These are phyloP conservation scores for Yponomeuta evonymella DNA, from an alignment of 2,888 invertebrate species.

Conservation along the genomic window DNA sequence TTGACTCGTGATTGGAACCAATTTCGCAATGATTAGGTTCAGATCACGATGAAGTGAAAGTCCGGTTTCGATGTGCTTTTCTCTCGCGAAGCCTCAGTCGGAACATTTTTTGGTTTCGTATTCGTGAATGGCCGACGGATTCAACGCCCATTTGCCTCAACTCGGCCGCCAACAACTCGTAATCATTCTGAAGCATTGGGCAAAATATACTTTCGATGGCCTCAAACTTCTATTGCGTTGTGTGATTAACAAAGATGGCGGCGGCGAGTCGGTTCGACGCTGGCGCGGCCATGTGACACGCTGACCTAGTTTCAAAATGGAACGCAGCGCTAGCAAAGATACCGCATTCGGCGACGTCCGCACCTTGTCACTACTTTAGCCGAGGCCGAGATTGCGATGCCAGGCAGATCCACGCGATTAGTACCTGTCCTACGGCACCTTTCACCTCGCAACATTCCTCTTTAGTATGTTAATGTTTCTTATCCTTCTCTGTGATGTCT, in stretches of 20 bases:
- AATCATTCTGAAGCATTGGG: slow-evolving; percentile 7
- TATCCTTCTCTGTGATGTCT: background rate
- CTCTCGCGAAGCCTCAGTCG: slow-evolving; percentile 35
- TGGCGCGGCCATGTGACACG: slow-evolving; percentile 68
- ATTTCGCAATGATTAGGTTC: slow-evolving; percentile 47
- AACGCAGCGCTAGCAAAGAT: slow-evolving; percentile 62
- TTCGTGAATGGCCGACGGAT: slow-evolving; percentile 4
- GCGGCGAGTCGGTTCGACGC: slow-evolving; percentile 40
- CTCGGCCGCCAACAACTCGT: slow-evolving; percentile 6
- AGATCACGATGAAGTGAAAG: slow-evolving; percentile 59
- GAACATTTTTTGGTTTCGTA: slow-evolving; percentile 26
- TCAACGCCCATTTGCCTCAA: slow-evolving; percentile 7
- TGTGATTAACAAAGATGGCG: slow-evolving; percentile 63
- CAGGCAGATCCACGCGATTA: background rate
- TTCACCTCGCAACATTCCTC: background rate
- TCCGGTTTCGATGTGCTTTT: slow-evolving; percentile 48
- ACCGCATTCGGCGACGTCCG: slow-evolving; percentile 47
- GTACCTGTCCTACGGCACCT: slow-evolving; percentile 6
- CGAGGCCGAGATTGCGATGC: slow-evolving; percentile 7
- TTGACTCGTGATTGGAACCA: slow-evolving; percentile 39
- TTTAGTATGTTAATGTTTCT: slow-evolving; percentile 8
- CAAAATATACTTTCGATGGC: slow-evolving; percentile 18
- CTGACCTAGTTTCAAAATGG: slow-evolving; percentile 74
- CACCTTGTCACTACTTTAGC: slow-evolving; percentile 12
- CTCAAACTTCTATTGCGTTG: slow-evolving; percentile 26